Base-by-base conservation (phyloP, 2,797 vertebrate species). In the Sebastes ruberrimus region DNA sequence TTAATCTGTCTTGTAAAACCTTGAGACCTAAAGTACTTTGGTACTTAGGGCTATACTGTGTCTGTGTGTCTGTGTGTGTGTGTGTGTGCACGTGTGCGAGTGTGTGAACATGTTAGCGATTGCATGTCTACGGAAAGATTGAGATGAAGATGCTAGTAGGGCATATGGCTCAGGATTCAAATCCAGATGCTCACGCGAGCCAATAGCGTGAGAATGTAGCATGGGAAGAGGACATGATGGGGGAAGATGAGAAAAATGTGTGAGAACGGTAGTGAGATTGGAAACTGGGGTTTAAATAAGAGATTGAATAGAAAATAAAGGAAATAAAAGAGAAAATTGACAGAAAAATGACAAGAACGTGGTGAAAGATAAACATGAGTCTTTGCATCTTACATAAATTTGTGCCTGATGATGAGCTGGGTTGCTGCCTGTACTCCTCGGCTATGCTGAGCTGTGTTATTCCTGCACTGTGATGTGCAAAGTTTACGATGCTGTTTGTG, bases 1-100 rank as follows among this genome's bases (percentile, higher is more conserved):
- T 91, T 89, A 93, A 93, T 92, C 86, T 89, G 86, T 87, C 88
- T 88, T 90, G 88, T 88, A 89, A 91, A 91, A 92, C 88, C 86
- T 88, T 78, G 80, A 90, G 85, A 89, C 76, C 71, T 78, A 65
- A 63, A 77, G 85, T 64, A 82, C 72, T 74, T 67, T 81, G 72
- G 73, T 85, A 77, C 86, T 86, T 76, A 81, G 55, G 78, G 89
- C 67, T 53, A 65, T 28, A 61, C 46, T 65, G 49, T 71, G 73
- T 56, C 62, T 71, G 69, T 42, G 25, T 66, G 55, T 63, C 30
- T 74, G 65, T 68, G 23, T 67, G 23, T 68, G 23, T 23, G 23
- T 25, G 66, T 65, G 59, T 62, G 57, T 14, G 78, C 57, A 67
- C 33, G 28, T 23, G 66, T 25, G 64, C 32, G 18, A 69, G 66